These are phyloP conservation scores for Micromys minutus DNA, from an alignment of 2,113 vertebrate species.

Conservation along the genomic window DNA sequence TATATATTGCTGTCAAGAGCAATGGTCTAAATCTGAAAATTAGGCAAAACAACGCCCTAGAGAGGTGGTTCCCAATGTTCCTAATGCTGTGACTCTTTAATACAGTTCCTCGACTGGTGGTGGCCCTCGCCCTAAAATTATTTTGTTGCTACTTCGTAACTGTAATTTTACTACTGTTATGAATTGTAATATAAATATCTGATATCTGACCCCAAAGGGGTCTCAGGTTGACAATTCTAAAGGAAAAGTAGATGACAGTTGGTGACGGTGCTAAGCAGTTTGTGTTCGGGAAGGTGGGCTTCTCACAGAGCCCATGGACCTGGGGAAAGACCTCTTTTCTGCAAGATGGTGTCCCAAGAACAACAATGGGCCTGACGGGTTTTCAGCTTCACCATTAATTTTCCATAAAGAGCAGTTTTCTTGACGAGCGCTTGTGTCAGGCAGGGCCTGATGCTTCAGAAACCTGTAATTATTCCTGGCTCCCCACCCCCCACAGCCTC, in stretches of 20 bases:
- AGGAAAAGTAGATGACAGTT: conserved; percentile 55
- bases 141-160: background rate
- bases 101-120: background rate
- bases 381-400: conserved; percentile 86
- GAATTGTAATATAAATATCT: background rate
- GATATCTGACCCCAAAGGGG: background rate
- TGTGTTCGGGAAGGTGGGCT: conserved; percentile 53
- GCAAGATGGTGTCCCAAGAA: conserved; percentile 77
- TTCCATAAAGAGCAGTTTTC: conserved; percentile 89
- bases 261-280: conserved; percentile 43
- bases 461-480: conserved; percentile 90
- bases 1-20: conserved; percentile 40
- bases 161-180: background rate
- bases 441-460: conserved; percentile 87
- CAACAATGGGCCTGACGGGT: conserved; percentile 82
- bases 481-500: conserved; percentile 87
- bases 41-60: background rate
- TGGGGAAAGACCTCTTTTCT: conserved; percentile 75
- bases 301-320: background rate
- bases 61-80: background rate
- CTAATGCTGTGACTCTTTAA: background rate
- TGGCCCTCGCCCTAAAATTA: background rate
- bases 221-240: background rate
- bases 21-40: conserved; percentile 61
- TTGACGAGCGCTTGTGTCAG: conserved; percentile 86